These are phyloP conservation scores for Drosophila ohnishii DNA, from an alignment of 1,140 invertebrate genomes.

Conservation along the genomic window DNA sequence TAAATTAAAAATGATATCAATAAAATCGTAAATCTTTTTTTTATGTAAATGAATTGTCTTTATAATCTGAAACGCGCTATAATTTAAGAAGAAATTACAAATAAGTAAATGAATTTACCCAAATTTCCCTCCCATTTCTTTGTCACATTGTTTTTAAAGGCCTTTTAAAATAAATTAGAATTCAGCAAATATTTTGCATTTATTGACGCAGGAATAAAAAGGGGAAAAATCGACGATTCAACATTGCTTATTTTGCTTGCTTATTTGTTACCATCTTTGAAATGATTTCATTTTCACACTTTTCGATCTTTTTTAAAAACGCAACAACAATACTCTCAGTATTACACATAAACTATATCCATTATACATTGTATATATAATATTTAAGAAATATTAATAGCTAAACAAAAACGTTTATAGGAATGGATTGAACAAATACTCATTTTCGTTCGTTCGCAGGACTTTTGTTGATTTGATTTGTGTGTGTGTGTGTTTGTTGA, in stretches of 20 bases:
- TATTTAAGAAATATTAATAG: conserved; percentile 54
- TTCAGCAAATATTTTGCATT: conserved; percentile 73
- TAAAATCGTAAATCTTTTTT: too few relatives aligned
- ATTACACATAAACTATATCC: conserved; percentile 79
- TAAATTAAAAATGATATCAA: too few relatives aligned
- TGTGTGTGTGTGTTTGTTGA: conserved; percentile 17
- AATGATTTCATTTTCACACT: conserved; percentile 62
- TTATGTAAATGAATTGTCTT: neutral
- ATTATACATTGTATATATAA: conserved; percentile 71
- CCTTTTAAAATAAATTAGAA: conserved; percentile 56
- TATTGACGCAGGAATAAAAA: conserved; percentile 65
- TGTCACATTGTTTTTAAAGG: conserved; percentile 6
- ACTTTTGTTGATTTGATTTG: conserved; percentile 25
- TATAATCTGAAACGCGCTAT: neutral
- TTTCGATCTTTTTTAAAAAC: conserved; percentile 62
- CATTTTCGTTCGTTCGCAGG: conserved; percentile 45
- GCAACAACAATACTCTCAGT: conserved; percentile 78
- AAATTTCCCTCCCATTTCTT: neutral
- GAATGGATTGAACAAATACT: conserved; percentile 72
- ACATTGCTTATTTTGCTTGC: conserved; percentile 48
- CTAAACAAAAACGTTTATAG: conserved; percentile 68
- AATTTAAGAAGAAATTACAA: neutral
- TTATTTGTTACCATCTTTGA: conserved; percentile 39
- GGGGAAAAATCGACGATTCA: conserved; percentile 52
- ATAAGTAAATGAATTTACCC: too few relatives aligned